Base-by-base conservation (phyloP, 92 coral and sea anemone species). In the Zoanthus sansibaricus region DNA sequence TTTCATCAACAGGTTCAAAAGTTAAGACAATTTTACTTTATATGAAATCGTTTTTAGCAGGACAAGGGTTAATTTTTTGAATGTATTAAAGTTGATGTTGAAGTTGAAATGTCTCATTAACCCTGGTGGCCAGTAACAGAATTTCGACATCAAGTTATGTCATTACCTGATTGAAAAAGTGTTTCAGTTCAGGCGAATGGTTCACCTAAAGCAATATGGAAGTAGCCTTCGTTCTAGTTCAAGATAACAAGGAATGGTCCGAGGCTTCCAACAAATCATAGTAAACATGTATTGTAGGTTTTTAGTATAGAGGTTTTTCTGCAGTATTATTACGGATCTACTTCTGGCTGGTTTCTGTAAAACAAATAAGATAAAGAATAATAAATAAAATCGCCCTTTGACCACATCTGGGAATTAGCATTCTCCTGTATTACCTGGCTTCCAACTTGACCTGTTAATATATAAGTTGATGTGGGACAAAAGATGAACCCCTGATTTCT, bases 161-260 rank as follows among this genome's bases (percentile, higher is more conserved):
- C 37, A 44, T 8, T 17, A 20, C 72, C 72, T 79, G 84, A 32
- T 46, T 79, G 84, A 79, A 47, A 61, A 64, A 51, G 82, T 52
- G 17, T 59, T 79, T 79, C 84, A 79, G 49, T 18, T 44, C 72
- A 79, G 73, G 62, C 58, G 15, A 49, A 20, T 44, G 71, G 71
- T 75, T 42, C 93, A 92, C 97, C 95, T 84, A 94, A 37, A 94
- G 37, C 68, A 78, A 83, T 71, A 37, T 62, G 88, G 94, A 91
- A 88, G 98, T 82, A 94, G 98, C 98, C 98, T 83, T 45, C 94
- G 89, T 92, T 90, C 82, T 86, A 56, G 71, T 71, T 90, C 37
- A 72, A 88, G 90, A 83, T 9, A 47, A 52, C 71, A 76, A 71
- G 45, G 86, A 90, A 44, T 88, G 95, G 97, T 89, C 97, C 95